Percentiles rank a stretch among this genome's conserved stretches.
phyloP scores from a whole-genome alignment of 2,797 vertebrate species.

The Alexandromys oeconomus region DNA sequence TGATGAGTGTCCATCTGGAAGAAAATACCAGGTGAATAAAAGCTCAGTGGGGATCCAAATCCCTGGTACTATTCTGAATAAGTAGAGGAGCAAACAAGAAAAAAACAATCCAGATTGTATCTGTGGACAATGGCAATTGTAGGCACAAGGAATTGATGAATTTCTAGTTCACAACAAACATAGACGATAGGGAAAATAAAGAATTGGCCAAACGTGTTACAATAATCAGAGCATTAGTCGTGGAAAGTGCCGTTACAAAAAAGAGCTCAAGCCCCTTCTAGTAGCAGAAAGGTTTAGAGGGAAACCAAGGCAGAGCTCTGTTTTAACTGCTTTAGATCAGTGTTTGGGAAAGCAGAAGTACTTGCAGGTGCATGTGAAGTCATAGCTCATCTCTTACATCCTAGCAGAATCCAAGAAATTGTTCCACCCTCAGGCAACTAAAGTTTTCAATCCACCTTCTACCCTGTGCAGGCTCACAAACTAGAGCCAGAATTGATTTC shows the following conservation, averaged over 20 bases:
- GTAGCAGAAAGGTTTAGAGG: not conserved
- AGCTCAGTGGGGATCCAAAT: not conserved
- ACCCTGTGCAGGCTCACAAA: not conserved
- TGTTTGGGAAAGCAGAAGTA: not conserved
- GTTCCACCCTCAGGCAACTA: not conserved
- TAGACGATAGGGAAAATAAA: not conserved
- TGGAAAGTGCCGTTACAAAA: not conserved
- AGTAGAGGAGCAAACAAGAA: not conserved
- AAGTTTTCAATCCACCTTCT: not conserved
- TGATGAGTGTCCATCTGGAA: not conserved
- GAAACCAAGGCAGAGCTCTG: constrained; percentile 16
- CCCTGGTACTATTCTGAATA: not conserved
- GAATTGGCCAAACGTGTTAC: not conserved
- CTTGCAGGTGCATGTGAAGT: not conserved
- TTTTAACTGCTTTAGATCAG: not conserved
- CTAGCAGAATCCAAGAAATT: not conserved
- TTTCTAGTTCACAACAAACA: not conserved
- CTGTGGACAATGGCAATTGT: not conserved
- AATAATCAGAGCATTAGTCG: not conserved
- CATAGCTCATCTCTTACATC: not conserved
- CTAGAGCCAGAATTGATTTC: not conserved
- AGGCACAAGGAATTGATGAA: not conserved
- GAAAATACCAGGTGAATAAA: not conserved
- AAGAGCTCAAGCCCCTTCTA: not conserved
- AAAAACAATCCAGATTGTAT: not conserved